These are phyloP conservation scores for Gambusia yucatana DNA, from an alignment of 2,797 vertebrate genomes.

Conservation along the genomic window DNA sequence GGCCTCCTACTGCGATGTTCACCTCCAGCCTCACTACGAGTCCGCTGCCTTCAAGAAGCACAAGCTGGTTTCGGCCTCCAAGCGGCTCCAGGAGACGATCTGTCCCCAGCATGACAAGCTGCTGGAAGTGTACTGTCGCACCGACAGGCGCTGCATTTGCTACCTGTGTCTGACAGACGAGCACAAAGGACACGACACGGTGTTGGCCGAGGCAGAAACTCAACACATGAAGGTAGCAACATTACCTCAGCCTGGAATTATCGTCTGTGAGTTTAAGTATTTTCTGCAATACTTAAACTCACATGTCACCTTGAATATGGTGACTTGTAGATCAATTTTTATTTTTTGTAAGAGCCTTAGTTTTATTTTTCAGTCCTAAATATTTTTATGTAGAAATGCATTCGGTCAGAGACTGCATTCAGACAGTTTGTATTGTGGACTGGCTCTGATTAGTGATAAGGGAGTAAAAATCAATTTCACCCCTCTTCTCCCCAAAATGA, in stretches of 20 bases:
- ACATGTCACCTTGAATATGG: background rate
- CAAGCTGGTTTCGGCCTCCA: slow-evolving; percentile 82
- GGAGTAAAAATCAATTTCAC: background rate
- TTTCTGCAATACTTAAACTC: background rate
- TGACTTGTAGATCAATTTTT: background rate
- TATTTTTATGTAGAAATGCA: background rate
- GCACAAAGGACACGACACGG: slow-evolving; percentile 84
- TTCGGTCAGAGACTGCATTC: background rate
- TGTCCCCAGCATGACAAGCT: slow-evolving; percentile 87
- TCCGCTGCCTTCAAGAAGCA: slow-evolving; percentile 89
- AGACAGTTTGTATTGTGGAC: background rate
- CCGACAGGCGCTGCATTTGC: slow-evolving; percentile 87
- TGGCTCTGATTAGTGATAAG: background rate
- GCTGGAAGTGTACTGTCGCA: slow-evolving; percentile 89
- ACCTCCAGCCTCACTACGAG: slow-evolving; percentile 89
- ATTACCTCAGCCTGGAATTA: background rate
- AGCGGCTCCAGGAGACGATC: slow-evolving; percentile 83
- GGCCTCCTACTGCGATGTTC: slow-evolving; percentile 91
- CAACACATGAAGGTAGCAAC: slow-evolving; percentile 81
- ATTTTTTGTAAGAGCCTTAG: background rate
- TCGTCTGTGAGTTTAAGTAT: background rate
- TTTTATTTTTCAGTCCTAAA: background rate
- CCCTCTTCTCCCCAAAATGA: too few species aligned
- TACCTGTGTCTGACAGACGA: slow-evolving; percentile 88
- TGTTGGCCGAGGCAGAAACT: slow-evolving; percentile 78